Evolutionary conservation across 2,113 vertebrate species (phyloP).

Genomic region (Neodon shergylaensis): DNA sequence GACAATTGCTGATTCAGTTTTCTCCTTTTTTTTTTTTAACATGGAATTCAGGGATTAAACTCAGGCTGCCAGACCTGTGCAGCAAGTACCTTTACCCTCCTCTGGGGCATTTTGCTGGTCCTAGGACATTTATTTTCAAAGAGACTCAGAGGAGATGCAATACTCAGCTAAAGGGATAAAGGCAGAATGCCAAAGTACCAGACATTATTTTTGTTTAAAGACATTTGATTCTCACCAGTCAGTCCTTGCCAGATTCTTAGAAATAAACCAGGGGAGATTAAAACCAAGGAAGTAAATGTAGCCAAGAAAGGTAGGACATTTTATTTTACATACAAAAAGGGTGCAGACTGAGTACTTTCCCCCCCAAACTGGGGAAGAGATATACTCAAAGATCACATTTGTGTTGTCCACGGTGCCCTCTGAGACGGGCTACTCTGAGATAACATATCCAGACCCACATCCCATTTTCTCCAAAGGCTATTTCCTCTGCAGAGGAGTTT

Average conservation of each 20-base stretch:
- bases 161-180: constrained; percentile 34
- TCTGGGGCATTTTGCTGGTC: too few species aligned
- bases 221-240: background rate
- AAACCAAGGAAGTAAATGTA: constrained; percentile 60
- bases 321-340: constrained; percentile 96
- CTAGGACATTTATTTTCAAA: background rate
- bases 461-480: constrained; percentile 87
- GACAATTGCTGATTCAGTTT: background rate
- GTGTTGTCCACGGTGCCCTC: constrained; percentile 86
- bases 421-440: constrained; percentile 85
- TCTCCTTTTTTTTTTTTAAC: background rate
- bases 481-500: constrained; percentile 81
- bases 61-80: background rate
- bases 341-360: constrained; percentile 88
- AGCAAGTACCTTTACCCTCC: background rate
- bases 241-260: background rate
- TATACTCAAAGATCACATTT: constrained; percentile 87
- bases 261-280: background rate
- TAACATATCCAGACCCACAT: constrained; percentile 84
- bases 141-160: background rate
- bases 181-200: background rate
- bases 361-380: constrained; percentile 89
- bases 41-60: background rate
- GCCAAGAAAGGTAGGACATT: constrained; percentile 85
- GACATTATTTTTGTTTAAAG: constrained; percentile 7